A percentile compares a stretch with the other conserved stretches of the same genome.
Evolutionary conservation across 2,113 vertebrate species (phyloP).

Genomic region (Oncorhynchus kisutch): DNA sequence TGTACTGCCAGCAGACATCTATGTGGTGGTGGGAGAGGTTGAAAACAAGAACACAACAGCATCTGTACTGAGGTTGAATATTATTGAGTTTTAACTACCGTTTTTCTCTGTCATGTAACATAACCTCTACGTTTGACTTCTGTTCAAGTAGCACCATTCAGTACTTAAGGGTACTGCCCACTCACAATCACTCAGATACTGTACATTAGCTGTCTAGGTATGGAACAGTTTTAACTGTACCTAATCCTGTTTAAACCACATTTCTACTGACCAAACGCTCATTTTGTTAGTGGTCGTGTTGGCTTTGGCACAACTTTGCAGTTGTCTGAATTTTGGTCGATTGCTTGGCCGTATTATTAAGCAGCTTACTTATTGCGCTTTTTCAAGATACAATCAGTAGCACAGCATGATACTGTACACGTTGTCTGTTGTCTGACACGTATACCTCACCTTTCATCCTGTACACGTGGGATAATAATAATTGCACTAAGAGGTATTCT

Average conservation of each 20-base stretch:
- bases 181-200: background rate
- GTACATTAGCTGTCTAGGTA: slow-evolving; percentile 3
- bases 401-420: slow-evolving; percentile 66
- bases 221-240: background rate
- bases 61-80: slow-evolving; percentile 21
- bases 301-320: background rate
- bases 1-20: slow-evolving; percentile 25
- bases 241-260: background rate
- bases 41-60: slow-evolving; percentile 37
- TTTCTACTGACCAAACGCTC: background rate
- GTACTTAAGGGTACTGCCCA: slow-evolving; percentile 59
- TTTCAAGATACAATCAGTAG: slow-evolving; percentile 73
- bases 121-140: slow-evolving; percentile 54
- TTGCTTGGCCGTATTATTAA: slow-evolving; percentile 32
- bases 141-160: slow-evolving; percentile 69
- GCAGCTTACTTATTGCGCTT: slow-evolving; percentile 69
- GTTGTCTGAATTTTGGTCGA: background rate
- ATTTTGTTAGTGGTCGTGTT: background rate
- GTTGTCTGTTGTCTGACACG: slow-evolving; percentile 56
- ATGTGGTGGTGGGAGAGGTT: slow-evolving; percentile 26
- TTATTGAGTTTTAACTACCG: background rate
- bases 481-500: slow-evolving; percentile 76
- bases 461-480: slow-evolving; percentile 61
- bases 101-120: slow-evolving; percentile 16
- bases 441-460: slow-evolving; percentile 56